Conservation (phyloP, 2,113 vertebrate genomes). For the Cyprinodon brontotheroides region DNA sequence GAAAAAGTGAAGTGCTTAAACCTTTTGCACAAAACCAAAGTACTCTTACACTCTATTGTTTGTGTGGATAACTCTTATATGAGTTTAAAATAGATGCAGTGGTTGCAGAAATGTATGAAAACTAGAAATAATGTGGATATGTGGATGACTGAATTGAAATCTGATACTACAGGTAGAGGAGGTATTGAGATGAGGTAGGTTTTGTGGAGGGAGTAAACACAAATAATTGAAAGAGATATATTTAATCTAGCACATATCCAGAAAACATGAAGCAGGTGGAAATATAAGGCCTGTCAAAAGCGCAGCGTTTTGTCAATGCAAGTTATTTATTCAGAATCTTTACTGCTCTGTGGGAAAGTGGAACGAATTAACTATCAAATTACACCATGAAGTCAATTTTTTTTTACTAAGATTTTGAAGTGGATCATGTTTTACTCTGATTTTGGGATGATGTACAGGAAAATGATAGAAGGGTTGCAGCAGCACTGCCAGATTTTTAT, state of each 20-base stretch:
- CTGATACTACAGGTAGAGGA: background rate
- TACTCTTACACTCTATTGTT: background rate
- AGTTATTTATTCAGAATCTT: background rate
- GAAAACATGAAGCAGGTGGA: background rate
- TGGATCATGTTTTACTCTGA: constrained; percentile 11
- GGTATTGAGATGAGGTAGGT: background rate
- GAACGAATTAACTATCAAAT: constrained; percentile 16
- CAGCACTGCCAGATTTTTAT: background rate
- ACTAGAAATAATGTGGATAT: background rate
- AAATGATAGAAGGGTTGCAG: constrained; percentile 5
- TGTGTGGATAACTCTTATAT: background rate
- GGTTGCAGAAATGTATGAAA: background rate
- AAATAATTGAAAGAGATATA: constrained; percentile 15
- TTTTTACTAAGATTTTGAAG: constrained; percentile 22
- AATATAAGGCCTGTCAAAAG: background rate
- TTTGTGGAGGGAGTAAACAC: constrained; percentile 9
- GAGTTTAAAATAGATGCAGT: background rate
- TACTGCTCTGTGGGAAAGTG: constrained; percentile 22
- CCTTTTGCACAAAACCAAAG: background rate
- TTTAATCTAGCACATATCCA: background rate
- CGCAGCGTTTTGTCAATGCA: background rate
- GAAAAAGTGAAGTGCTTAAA: background rate
- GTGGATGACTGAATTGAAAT: background rate
- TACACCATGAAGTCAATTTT: constrained; percentile 18
- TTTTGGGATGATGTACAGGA: constrained; percentile 7